These are phyloP conservation scores for Pycnomerus fuliginosus DNA, from an alignment of 2,888 invertebrate genomes.

Conservation along the genomic window DNA sequence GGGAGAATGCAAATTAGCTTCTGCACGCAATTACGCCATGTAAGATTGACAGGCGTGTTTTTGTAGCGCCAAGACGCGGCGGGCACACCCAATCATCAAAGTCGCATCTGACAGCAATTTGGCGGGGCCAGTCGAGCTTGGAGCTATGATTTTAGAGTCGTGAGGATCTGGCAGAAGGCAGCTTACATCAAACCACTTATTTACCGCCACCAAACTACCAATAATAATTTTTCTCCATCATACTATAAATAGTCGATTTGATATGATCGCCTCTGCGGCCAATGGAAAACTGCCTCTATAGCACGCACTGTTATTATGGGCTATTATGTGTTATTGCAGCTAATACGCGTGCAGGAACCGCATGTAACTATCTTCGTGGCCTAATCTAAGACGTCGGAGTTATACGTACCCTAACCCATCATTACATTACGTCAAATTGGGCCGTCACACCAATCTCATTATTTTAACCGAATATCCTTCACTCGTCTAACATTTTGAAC, in stretches of 20 bases:
- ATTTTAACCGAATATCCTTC: too few species aligned
- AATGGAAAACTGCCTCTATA: constrained; percentile 45
- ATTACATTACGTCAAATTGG: constrained; percentile 50
- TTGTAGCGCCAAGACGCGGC: constrained; percentile 34
- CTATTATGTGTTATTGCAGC: constrained; percentile 55
- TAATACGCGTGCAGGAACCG: constrained; percentile 50
- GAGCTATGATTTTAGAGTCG: constrained; percentile 50
- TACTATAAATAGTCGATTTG: constrained; percentile 53
- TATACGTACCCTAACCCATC: constrained; percentile 40
- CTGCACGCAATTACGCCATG: constrained; percentile 44
- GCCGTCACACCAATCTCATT: constrained; percentile 17
- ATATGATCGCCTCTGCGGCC: constrained; percentile 50
- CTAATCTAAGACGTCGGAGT: constrained; percentile 42
- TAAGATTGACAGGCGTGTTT: constrained; percentile 44
- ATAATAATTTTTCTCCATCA: constrained; percentile 54
- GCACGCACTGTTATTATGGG: constrained; percentile 54
- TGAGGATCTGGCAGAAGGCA: constrained; percentile 42
- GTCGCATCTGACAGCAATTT: constrained; percentile 49
- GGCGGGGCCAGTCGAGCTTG: constrained; percentile 35
- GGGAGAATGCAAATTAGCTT: constrained; percentile 43
- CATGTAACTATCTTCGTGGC: constrained; percentile 48
- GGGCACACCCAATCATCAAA: constrained; percentile 49
- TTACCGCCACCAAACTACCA: constrained; percentile 50
- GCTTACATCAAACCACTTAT: constrained; percentile 47
- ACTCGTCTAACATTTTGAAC: too few species aligned